Conservation (phyloP, 2,113 vertebrate genomes). For the Okapia johnstoni region DNA sequence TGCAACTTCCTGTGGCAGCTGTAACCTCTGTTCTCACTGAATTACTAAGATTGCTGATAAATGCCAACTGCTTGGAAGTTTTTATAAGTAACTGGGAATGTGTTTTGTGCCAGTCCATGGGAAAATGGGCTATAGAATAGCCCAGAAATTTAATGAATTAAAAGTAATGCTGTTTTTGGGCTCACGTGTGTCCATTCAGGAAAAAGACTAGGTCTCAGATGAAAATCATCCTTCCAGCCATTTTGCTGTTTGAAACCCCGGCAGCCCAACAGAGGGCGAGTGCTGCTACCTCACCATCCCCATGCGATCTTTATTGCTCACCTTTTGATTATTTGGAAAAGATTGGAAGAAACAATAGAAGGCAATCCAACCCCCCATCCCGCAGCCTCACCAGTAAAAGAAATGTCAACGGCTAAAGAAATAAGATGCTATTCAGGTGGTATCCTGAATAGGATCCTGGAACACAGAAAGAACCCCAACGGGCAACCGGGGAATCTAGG, state of each 20-base stretch:
- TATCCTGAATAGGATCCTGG: not conserved
- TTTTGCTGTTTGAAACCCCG: not conserved
- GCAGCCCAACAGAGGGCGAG: not conserved
- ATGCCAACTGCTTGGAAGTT: conserved; percentile 1
- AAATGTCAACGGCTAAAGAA: not conserved
- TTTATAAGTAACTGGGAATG: not conserved
- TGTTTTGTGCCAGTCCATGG: not conserved
- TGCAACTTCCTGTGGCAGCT: conserved; percentile 57
- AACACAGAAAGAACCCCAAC: not conserved
- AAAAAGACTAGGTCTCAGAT: not conserved
- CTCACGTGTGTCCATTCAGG: not conserved
- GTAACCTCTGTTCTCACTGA: conserved; percentile 58
- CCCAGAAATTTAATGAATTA: not conserved
- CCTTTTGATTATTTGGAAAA: not conserved
- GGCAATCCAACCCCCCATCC: too few species aligned
- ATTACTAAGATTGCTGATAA: conserved; percentile 39
- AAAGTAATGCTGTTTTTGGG: not conserved
- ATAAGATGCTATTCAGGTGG: not conserved
- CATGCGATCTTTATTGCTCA: not conserved
- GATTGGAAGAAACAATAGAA: not conserved
- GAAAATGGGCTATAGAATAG: not conserved
- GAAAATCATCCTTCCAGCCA: not conserved
- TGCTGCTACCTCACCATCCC: not conserved
- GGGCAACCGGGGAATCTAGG: not conserved
- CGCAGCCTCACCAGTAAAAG: not conserved